Evolutionary conservation across 92 coral and sea anemone species (phyloP).

Genomic region (Desmophyllum pertusum): DNA sequence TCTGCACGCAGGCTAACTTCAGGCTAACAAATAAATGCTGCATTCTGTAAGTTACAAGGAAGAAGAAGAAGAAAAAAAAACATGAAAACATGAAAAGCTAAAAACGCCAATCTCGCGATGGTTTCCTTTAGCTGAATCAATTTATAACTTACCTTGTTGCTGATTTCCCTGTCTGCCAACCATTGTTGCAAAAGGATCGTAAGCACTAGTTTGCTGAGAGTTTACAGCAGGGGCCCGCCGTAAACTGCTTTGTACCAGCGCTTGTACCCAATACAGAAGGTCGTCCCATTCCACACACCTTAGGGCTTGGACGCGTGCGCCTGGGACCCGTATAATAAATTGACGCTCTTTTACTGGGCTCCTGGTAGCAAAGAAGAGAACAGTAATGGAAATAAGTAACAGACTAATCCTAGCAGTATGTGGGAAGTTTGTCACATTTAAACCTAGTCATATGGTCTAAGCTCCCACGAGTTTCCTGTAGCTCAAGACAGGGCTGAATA

Average conservation of each 20-base stretch:
- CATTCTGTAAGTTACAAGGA: too few relatives aligned
- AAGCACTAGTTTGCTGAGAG: conserved; percentile 1
- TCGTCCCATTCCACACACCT: conserved; percentile 21
- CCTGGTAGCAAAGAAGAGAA: neutral
- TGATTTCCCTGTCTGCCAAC: conserved; percentile 62
- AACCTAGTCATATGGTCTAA: too few relatives aligned
- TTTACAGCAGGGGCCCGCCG: neutral
- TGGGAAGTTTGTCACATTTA: too few relatives aligned
- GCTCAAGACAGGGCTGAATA: too few relatives aligned
- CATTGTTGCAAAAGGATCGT: conserved; percentile 54
- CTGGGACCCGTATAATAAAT: conserved; percentile 78
- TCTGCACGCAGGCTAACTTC: too few relatives aligned
- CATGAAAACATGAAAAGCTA: too few relatives aligned
- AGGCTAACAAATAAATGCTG: too few relatives aligned
- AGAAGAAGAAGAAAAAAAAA: too few relatives aligned
- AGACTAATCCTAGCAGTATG: neutral
- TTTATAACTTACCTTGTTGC: conserved; percentile 1
- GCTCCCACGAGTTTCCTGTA: too few relatives aligned
- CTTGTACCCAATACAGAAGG: conserved; percentile 11
- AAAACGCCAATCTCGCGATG: too few relatives aligned
- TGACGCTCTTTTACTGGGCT: conserved; percentile 56
- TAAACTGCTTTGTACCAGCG: neutral
- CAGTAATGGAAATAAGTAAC: neutral
- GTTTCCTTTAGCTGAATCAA: too few relatives aligned
- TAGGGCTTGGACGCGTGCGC: conserved; percentile 39